Evolutionary conservation across 2,888 invertebrate species (phyloP).

Genomic region (Lomographa bimaculata): DNA sequence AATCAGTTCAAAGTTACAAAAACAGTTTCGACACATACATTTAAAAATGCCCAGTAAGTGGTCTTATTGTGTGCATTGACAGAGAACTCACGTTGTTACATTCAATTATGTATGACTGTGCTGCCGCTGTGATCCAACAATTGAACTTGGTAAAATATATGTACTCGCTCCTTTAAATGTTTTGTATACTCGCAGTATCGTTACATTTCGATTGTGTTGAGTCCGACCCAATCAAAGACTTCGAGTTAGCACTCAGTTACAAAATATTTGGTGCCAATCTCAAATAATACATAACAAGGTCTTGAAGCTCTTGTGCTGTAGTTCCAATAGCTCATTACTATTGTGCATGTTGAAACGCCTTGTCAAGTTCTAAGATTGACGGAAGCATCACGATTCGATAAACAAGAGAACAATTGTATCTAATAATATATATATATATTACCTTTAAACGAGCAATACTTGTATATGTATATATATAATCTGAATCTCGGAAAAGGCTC

Average conservation of each 20-base stretch:
- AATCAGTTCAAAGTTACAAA: conserved; percentile 16
- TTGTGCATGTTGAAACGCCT: conserved; percentile 5
- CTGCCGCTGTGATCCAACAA: conserved; percentile 34
- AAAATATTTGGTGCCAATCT: no score
- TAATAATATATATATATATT: no score
- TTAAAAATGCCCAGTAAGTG: conserved; percentile 8
- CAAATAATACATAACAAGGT: no score
- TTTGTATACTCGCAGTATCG: conserved; percentile 13
- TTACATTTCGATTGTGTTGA: conserved; percentile 18
- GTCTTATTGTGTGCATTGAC: conserved; percentile 19
- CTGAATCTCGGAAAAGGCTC: no score
- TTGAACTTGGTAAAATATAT: conserved; percentile 29
- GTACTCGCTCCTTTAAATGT: no score
- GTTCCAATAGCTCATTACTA: conserved; percentile 14
- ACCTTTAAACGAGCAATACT: no score
- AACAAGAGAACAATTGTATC: no score
- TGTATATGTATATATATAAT: no score
- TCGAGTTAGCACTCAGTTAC: no score
- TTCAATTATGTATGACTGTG: conserved; percentile 31
- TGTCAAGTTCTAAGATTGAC: conserved; percentile 5
- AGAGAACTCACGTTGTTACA: conserved; percentile 15
- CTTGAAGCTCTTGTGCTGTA: no score
- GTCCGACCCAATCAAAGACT: no score
- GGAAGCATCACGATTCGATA: conserved; percentile 13
- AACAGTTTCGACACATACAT: conserved; percentile 12